Evolutionary conservation across 2,888 invertebrate species (phyloP), one percentile per base, ranked within the genome.

Genomic region (Pollenia angustigena): DNA sequence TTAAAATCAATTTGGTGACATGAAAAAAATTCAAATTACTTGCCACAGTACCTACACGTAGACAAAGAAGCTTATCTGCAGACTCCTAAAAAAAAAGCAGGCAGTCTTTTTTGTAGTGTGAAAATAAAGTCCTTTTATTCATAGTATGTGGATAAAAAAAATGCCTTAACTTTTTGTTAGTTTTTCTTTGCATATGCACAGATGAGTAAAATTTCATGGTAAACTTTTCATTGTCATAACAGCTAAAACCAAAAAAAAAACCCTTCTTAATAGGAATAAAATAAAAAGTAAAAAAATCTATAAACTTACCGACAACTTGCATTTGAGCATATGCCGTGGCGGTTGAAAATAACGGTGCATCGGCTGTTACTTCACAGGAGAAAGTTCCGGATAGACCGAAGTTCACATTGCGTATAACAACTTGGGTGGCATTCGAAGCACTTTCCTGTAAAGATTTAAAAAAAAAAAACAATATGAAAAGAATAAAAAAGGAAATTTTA

Each of bases 281-380:
- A 32, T 56, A 7, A 23, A 56, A 68, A 16, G 32, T 10, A 7
- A 48, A 10, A 42, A 52, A 52, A 18, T 16, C 0, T 2, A 23
- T 4, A 76, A 89, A 93, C 96, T 95, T 93, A 96, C 96, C 95
- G 82, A 96, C 96, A 91, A 96, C 96, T 90, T 95, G 95, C 94
- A 96, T 95, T 87, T 94, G 95, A 88, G 95, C 95, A 88, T 95
- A 95, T 66, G 94, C 95, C 83, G 94, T 94, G 76, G 95, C 95
- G 0, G 96, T 96, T 85, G 95, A 95, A 90, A 95, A 96, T 40
- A 95, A 95, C 9, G 96, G 96, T 2, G 95, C 95, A 90, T 96
- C 96, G 56, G 95, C 95, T 7, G 95, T 95, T 84, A 96, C 96
- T 92, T 96, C 96, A 90, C 96, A 96, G 92, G 95, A 95, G 93